Percentiles rank a stretch among this genome's conserved stretches.
phyloP scores from a whole-genome alignment of 1,140 invertebrate genomes.

The Probaryconus sp. region DNA sequence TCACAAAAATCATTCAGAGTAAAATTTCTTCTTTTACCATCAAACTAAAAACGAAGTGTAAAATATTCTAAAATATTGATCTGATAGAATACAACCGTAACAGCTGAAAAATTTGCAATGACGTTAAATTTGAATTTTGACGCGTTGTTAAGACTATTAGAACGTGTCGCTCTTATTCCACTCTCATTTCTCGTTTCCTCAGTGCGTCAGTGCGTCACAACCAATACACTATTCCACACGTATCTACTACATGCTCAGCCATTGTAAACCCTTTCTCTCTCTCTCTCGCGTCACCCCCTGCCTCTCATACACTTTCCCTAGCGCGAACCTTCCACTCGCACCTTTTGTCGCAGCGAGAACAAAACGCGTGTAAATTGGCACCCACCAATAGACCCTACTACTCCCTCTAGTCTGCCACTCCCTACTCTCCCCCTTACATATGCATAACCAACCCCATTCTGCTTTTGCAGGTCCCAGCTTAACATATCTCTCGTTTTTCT shows the following conservation, averaged over 20 bases:
- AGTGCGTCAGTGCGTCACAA: conserved; percentile 61
- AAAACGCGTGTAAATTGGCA: conserved; percentile 74
- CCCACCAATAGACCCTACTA: conserved; percentile 65
- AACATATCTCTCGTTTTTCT: background rate
- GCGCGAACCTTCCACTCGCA: conserved; percentile 64
- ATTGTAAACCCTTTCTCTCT: conserved; percentile 54
- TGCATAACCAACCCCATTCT: too few relatives aligned
- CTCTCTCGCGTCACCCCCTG: too few relatives aligned
- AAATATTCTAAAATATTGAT: too few relatives aligned
- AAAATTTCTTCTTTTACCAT: too few relatives aligned
- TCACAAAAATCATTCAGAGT: too few relatives aligned
- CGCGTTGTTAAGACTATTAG: background rate
- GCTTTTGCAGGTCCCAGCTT: conserved; percentile 28
- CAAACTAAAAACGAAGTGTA: too few relatives aligned
- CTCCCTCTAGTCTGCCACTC: conserved; percentile 18
- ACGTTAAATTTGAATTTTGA: background rate
- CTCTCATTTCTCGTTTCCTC: conserved; percentile 17
- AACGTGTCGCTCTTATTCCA: conserved; percentile 7
- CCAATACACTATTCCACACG: conserved; percentile 52
- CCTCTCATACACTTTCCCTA: conserved; percentile 22
- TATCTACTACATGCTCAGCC: conserved; percentile 61
- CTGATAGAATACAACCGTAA: too few relatives aligned
- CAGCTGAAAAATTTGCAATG: conserved; percentile 4
- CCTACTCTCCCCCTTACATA: conserved; percentile 33
- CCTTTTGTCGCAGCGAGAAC: conserved; percentile 69